A percentile compares a stretch with the other conserved stretches of the same genome.
Conservation (phyloP, 2,113 vertebrate genomes). For the Callocephalon fimbriatum region DNA sequence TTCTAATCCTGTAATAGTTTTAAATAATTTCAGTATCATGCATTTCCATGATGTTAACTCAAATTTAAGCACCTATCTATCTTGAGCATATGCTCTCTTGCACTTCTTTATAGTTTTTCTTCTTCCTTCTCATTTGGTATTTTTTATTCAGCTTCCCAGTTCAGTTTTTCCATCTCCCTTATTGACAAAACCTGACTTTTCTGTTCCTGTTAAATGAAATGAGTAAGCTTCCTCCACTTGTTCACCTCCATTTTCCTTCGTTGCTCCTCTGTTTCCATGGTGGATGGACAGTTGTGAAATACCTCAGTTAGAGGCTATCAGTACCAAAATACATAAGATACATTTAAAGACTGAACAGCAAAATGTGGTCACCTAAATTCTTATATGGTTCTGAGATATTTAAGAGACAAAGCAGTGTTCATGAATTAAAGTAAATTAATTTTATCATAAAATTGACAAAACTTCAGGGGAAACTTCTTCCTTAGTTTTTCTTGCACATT, state of each 20-base stretch:
- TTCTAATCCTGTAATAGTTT: neutral
- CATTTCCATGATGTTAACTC: neutral
- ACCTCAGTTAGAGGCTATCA: neutral
- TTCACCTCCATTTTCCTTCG: neutral
- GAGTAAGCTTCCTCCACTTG: neutral
- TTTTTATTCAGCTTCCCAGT: neutral
- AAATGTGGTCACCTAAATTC: neutral
- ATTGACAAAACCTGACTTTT: neutral
- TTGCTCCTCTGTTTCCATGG: neutral
- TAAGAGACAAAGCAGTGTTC: neutral
- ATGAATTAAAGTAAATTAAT: neutral
- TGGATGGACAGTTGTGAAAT: neutral
- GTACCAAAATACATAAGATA: neutral
- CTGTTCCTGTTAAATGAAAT: neutral
- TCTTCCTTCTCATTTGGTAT: neutral
- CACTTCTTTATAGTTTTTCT: neutral
- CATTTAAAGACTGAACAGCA: neutral
- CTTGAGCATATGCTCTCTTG: neutral
- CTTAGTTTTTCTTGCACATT: neutral
- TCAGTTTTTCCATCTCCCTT: neutral
- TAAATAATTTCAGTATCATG: neutral
- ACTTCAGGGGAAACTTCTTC: neutral
- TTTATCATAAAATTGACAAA: neutral
- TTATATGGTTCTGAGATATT: neutral
- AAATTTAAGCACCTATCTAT: neutral